Percentiles rank a stretch among this genome's conserved stretches.
Evolutionary conservation across 1,140 invertebrate genomes (phyloP).

Genomic region (Drosophila guanche): DNA sequence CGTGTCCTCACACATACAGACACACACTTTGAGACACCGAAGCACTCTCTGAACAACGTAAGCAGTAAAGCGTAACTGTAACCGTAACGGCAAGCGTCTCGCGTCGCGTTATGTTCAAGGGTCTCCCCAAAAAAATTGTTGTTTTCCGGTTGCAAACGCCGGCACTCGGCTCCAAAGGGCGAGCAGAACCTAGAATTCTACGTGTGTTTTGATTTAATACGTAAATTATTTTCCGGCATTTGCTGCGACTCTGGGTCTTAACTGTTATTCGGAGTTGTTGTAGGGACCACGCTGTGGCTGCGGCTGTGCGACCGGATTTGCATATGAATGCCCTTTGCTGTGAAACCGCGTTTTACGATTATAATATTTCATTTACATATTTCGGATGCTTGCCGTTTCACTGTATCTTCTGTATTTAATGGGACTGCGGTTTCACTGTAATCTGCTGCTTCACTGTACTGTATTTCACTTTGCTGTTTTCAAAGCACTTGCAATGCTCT

Average conservation of each 20-base stretch:
- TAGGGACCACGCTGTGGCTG: slow-evolving; percentile 1
- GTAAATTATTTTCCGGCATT: slow-evolving; percentile 58
- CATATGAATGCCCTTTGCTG: slow-evolving; percentile 44
- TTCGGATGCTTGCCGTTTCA: slow-evolving; percentile 13
- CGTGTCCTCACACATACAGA: slow-evolving; percentile 62
- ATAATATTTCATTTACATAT: slow-evolving; percentile 46
- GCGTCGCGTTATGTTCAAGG: slow-evolving; percentile 48
- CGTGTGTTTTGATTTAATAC: slow-evolving; percentile 74
- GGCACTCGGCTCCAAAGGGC: slow-evolving; percentile 9
- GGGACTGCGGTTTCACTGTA: not conserved
- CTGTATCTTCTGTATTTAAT: not conserved
- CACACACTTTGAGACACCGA: slow-evolving; percentile 2
- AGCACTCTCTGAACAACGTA: slow-evolving; percentile 21
- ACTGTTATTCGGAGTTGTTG: slow-evolving; percentile 1
- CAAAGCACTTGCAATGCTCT: slow-evolving; percentile 6
- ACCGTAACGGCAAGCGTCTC: slow-evolving; percentile 69
- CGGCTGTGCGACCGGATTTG: slow-evolving; percentile 35
- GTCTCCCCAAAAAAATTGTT: too few relatives aligned
- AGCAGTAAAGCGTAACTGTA: slow-evolving; percentile 49
- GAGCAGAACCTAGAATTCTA: not conserved
- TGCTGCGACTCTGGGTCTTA: not conserved
- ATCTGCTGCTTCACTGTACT: slow-evolving; percentile 9
- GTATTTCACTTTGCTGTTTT: slow-evolving; percentile 34
- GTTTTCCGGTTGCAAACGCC: slow-evolving; percentile 23
- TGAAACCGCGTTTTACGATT: slow-evolving; percentile 49